Base-by-base conservation (phyloP, 53 echinoderm and acorn worm genomes). In the Apostichopus leukothele region DNA sequence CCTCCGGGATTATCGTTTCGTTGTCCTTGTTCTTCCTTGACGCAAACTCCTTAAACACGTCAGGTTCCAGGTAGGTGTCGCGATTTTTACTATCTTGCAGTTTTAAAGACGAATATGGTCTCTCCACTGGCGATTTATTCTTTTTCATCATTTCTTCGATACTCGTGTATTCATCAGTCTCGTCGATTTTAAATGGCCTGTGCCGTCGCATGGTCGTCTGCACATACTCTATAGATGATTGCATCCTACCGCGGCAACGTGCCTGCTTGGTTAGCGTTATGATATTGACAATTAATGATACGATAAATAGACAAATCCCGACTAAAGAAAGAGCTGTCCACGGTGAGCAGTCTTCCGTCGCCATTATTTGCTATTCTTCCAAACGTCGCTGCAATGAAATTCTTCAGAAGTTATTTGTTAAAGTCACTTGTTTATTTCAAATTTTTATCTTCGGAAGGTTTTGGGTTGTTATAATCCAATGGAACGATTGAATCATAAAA, bases 91-190 rank as follows among this genome's bases (percentile, higher is more conserved):
- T 19, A 6, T 16, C 18, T 16, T 71, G 14, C 14, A 71, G 18
- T 71, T 71, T 71, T 19, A 71, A 19, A 71, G 81, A 81, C 5
- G 81, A 81, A 18, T 81, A 81, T 13, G 81, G 81, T 7, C 81
- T 81, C 20, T 81, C 81, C 22, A 20, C 57, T 53, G n/a, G 54
- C 7, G 25, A 81, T 7, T 20, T n/a, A 55, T 81, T 81, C 16
- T 54, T 5, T 59, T 23, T 52, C 59, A 81, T 55, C 10, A 59
- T 81, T 22, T 81, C 60, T 81, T 81, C 81, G 23, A 81, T 81
- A 5, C 59, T 59, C 12, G 59, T 81, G 55, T 81, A 81, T 50
- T 19, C 59, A 9, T 81, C 81, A 50, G 39, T 54, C 6, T 81
- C 54, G 7, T 54, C 19, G 6, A 21, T 23, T 51, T 81, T 81